Evolutionary conservation across 64 coral and sea anemone genomes (phyloP).

Genomic region (Catalaphyllia jardinei): DNA sequence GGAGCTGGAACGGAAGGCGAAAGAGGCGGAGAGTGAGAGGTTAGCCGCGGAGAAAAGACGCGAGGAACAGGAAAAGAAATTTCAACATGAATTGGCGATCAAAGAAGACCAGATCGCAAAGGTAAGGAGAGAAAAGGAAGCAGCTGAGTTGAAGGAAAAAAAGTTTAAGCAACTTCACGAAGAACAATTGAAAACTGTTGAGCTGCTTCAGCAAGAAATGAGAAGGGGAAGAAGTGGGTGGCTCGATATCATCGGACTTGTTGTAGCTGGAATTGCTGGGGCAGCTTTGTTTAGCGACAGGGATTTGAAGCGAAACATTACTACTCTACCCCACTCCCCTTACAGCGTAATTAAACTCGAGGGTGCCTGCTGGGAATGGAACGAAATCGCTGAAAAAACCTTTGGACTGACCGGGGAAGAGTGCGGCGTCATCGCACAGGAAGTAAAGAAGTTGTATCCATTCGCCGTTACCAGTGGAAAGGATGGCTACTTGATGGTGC

Average conservation of each 20-base stretch:
- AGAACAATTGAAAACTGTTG: neutral
- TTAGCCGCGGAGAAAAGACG: constrained; percentile 8
- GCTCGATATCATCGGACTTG: neutral
- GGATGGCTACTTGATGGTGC: constrained; percentile 45
- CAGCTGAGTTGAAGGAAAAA: neutral
- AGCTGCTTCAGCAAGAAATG: neutral
- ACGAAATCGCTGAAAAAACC: constrained; percentile 50
- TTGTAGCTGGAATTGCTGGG: neutral
- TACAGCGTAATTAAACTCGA: constrained; percentile 52
- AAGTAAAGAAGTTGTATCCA: constrained; percentile 61
- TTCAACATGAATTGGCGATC: neutral
- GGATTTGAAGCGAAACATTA: constrained; percentile 52
- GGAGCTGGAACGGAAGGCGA: constrained; percentile 39
- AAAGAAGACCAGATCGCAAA: constrained; percentile 2
- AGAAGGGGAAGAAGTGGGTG: neutral
- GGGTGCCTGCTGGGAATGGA: constrained; percentile 67
- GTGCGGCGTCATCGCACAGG: constrained; percentile 64
- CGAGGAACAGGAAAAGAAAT: constrained; percentile 19
- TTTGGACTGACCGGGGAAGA: constrained; percentile 48
- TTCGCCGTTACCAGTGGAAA: constrained; percentile 27
- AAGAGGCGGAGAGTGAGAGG: constrained; percentile 20
- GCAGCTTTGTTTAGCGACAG: constrained; percentile 31
- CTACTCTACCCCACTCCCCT: neutral
- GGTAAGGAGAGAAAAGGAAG: constrained; percentile 11
- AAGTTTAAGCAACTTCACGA: neutral